These are phyloP conservation scores for Patella vulgata DNA, from an alignment of 1,140 invertebrate genomes.

Conservation along the genomic window DNA sequence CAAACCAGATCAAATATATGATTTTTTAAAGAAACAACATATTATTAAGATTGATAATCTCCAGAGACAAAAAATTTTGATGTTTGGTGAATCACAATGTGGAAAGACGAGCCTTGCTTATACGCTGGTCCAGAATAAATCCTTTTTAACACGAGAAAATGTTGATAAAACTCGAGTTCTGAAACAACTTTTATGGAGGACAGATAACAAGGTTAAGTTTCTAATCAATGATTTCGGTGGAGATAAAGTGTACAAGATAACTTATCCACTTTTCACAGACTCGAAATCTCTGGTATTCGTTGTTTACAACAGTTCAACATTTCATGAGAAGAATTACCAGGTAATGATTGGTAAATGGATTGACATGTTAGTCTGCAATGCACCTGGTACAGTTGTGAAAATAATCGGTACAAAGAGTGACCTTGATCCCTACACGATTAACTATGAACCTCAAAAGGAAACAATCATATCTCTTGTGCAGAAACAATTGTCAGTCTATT, in stretches of 20 bases:
- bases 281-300: conserved; percentile 56
- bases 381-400: conserved; percentile 60
- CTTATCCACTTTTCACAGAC: conserved; percentile 59
- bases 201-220: conserved; percentile 62
- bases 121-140: conserved; percentile 46
- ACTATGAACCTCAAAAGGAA: conserved; percentile 19
- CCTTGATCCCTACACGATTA: conserved; percentile 7
- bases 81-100: conserved; percentile 56
- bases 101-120: conserved; percentile 61
- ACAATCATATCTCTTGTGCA: conserved; percentile 33
- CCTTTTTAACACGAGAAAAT: conserved; percentile 34
- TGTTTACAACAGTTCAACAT: conserved; percentile 57
- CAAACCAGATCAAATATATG: conserved; percentile 59
- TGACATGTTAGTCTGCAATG: conserved; percentile 48
- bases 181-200: conserved; percentile 53
- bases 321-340: conserved; percentile 46
- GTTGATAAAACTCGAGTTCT: conserved; percentile 45
- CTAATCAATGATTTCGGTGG: conserved; percentile 61
- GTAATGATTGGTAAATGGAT: conserved; percentile 60
- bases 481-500: conserved; percentile 38
- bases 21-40: conserved; percentile 59
- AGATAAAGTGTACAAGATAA: conserved; percentile 49
- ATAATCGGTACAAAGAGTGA: conserved; percentile 60
- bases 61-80: conserved; percentile 59
- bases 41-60: conserved; percentile 62